phyloP scores from a whole-genome alignment of 2,797 vertebrate genomes.

The Notolepis coatsorum region DNA sequence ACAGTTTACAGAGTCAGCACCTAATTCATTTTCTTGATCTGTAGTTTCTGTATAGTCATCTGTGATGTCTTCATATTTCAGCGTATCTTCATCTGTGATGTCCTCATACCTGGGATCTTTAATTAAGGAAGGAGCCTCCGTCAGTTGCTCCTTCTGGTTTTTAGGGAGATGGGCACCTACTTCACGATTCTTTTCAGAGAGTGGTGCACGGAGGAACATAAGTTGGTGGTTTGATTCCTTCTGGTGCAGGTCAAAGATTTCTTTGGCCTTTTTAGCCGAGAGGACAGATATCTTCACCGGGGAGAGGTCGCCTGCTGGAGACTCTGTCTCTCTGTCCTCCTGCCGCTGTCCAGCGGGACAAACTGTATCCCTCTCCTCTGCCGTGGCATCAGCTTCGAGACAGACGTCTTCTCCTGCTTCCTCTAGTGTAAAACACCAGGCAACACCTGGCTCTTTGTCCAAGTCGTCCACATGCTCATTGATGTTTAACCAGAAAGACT shows the following conservation, averaged over 20 bases:
- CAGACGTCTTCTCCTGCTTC: not conserved
- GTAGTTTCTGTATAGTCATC: not conserved
- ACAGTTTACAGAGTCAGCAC: no score
- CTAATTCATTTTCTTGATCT: not conserved
- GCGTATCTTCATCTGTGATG: constrained; percentile 26
- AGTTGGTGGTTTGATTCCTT: not conserved
- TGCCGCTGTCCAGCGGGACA: not conserved
- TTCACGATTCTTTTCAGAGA: not conserved
- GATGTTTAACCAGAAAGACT: constrained; percentile 1
- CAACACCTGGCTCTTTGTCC: constrained; percentile 1
- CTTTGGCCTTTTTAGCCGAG: constrained; percentile 14
- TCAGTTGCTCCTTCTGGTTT: no score
- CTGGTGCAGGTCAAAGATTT: not conserved
- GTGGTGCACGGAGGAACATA: not conserved
- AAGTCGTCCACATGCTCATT: constrained; percentile 15
- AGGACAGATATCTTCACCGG: constrained; percentile 5
- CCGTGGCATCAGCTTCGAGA: not conserved
- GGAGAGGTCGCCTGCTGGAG: not conserved
- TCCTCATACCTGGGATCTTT: constrained; percentile 33
- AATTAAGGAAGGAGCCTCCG: not conserved
- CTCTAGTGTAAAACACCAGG: not conserved
- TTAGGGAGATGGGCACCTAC: fast-evolving
- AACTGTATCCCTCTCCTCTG: not conserved
- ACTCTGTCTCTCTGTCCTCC: not conserved
- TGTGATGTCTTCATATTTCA: not conserved